Evolutionary conservation across 2,888 invertebrate species (phyloP).

Genomic region (Phalera bucephala): DNA sequence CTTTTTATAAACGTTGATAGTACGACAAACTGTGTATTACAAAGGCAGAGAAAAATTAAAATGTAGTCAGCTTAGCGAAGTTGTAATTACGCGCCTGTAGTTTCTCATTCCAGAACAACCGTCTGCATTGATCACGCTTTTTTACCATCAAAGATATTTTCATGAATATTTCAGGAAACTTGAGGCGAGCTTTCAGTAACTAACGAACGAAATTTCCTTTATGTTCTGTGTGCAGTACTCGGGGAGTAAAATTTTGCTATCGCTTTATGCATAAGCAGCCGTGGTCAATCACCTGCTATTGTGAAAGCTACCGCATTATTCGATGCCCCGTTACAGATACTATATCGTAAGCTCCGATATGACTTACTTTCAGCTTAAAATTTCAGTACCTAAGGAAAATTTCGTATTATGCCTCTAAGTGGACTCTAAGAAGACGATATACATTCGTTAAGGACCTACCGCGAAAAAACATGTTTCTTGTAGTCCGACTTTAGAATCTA

Average conservation of each 20-base stretch:
- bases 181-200: constrained; percentile 10
- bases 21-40: not conserved
- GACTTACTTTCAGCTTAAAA: constrained; percentile 12
- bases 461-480: no score
- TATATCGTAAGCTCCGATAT: constrained; percentile 31
- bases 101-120: not conserved
- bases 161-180: not conserved
- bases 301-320: constrained; percentile 31
- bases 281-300: constrained; percentile 38
- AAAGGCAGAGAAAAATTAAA: not conserved
- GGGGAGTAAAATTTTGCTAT: constrained; percentile 17
- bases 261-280: constrained; percentile 11
- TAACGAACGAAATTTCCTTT: constrained; percentile 16
- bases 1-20: not conserved
- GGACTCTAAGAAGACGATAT: no score
- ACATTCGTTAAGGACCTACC: no score
- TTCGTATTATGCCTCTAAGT: no score
- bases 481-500: no score
- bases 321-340: constrained; percentile 41
- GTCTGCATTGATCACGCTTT: constrained; percentile 2
- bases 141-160: constrained; percentile 3
- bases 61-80: not conserved
- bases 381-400: no score
- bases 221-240: constrained; percentile 8
- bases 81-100: constrained; percentile 4